Evolutionary conservation across 1,140 invertebrate species (phyloP).

Genomic region (Schlechtendalia chinensis): DNA sequence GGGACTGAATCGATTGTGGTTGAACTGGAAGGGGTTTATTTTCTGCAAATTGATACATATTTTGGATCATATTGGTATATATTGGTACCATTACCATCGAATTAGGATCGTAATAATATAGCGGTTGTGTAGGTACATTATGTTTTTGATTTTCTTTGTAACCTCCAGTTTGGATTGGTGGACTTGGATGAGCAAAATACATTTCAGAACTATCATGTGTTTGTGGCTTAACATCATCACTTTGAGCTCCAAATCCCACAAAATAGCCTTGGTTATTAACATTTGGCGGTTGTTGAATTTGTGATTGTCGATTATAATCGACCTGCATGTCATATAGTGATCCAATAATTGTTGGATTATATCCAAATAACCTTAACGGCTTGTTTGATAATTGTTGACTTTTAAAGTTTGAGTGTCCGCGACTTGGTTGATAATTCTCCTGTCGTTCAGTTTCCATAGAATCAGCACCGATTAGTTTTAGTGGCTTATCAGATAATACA

Average conservation of each 20-base stretch:
- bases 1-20: not conserved
- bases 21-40: not conserved
- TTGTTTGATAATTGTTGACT: slow-evolving; percentile 38
- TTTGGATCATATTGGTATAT: slow-evolving; percentile 34
- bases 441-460: slow-evolving; percentile 8
- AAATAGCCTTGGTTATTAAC: not conserved
- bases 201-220: slow-evolving; percentile 10
- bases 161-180: not conserved
- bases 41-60: not conserved
- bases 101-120: slow-evolving; percentile 42
- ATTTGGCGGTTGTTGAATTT: slow-evolving; percentile 33
- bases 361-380: slow-evolving; percentile 34
- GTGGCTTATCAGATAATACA: slow-evolving; percentile 14
- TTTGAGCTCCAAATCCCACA: not conserved
- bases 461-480: slow-evolving; percentile 4
- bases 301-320: slow-evolving; percentile 17
- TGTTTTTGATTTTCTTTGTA: slow-evolving; percentile 30
- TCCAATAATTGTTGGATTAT: slow-evolving; percentile 31
- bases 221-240: slow-evolving; percentile 1
- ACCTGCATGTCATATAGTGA: slow-evolving; percentile 10
- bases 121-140: slow-evolving; percentile 11
- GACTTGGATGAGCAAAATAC: not conserved
- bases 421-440: not conserved
- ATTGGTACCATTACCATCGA: slow-evolving; percentile 39
- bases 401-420: slow-evolving; percentile 8